Evolutionary conservation across 1,140 invertebrate genomes (phyloP).

Genomic region (Copidosoma floridanum): DNA sequence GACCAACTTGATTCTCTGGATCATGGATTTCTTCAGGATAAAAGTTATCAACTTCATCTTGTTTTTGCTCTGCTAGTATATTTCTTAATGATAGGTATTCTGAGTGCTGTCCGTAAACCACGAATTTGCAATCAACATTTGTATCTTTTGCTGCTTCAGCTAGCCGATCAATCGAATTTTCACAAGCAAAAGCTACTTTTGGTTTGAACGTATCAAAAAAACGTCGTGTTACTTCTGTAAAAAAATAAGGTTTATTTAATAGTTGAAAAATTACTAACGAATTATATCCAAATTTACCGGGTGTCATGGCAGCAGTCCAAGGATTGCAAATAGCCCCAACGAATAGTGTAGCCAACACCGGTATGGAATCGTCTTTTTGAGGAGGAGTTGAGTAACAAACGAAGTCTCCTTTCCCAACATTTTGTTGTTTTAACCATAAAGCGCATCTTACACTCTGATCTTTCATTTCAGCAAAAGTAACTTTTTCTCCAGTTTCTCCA

Average conservation of each 20-base stretch:
- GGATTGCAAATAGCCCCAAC: constrained; percentile 11
- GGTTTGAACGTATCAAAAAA: constrained; percentile 3
- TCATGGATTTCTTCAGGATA: not conserved
- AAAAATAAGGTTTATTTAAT: too few relatives aligned
- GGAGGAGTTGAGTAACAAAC: not conserved
- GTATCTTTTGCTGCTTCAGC: not conserved
- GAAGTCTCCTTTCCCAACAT: constrained; percentile 2
- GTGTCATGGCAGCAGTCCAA: not conserved
- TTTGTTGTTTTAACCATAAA: constrained; percentile 9
- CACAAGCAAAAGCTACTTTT: constrained; percentile 14
- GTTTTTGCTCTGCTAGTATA: not conserved
- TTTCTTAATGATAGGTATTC: not conserved
- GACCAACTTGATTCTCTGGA: not conserved
- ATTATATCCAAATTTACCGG: too few relatives aligned
- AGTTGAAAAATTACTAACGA: too few relatives aligned
- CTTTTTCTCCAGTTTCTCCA: not conserved
- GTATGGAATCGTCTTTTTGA: not conserved
- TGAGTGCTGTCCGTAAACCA: not conserved
- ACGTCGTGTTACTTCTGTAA: not conserved
- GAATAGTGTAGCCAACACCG: not conserved
- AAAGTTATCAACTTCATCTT: constrained; percentile 8
- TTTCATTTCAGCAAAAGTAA: not conserved
- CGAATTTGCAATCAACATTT: not conserved
- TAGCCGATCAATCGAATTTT: not conserved
- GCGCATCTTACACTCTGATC: constrained; percentile 10